Percentiles rank a stretch among this genome's conserved stretches.
These are phyloP conservation scores for Takifugu bimaculatus DNA, from an alignment of 2,113 vertebrate species.

Conservation along the genomic window DNA sequence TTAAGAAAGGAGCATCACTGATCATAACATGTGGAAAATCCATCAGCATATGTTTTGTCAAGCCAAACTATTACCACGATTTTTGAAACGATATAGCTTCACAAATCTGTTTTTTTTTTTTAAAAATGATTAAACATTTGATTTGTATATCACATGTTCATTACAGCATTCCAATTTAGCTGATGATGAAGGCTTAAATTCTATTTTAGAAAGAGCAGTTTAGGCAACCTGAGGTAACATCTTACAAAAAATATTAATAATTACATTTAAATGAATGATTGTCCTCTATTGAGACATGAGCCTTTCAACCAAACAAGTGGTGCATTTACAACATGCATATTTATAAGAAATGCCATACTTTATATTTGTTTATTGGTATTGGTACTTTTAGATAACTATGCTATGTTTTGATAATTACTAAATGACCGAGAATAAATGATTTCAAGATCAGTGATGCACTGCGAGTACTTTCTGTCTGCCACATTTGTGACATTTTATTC, in stretches of 20 bases:
- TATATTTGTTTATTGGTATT: constrained; percentile 45
- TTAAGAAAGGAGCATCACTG: constrained; percentile 8
- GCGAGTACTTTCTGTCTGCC: too few relatives aligned
- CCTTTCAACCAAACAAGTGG: constrained; percentile 13
- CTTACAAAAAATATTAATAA: too few relatives aligned
- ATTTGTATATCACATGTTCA: constrained; percentile 8
- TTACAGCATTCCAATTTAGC: not conserved
- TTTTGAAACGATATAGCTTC: not conserved
- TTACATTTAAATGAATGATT: not conserved
- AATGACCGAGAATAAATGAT: constrained; percentile 52
- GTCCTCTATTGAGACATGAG: constrained; percentile 15
- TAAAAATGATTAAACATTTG: constrained; percentile 7
- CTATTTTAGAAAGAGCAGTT: too few relatives aligned
- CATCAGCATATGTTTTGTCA: constrained; percentile 3
- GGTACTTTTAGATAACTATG: constrained; percentile 20
- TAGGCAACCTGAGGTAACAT: too few relatives aligned
- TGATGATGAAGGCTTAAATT: constrained; percentile 2
- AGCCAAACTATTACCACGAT: constrained; percentile 1
- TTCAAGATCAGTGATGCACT: constrained; percentile 4
- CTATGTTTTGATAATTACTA: not conserved
- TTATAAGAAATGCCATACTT: constrained; percentile 31
- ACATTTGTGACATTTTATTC: too few relatives aligned
- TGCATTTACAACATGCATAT: constrained; percentile 28
- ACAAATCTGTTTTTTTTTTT: not conserved
- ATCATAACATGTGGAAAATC: constrained; percentile 4